Evolutionary conservation across 2,888 invertebrate species (phyloP).

Genomic region (Stenichneumon culpator): DNA sequence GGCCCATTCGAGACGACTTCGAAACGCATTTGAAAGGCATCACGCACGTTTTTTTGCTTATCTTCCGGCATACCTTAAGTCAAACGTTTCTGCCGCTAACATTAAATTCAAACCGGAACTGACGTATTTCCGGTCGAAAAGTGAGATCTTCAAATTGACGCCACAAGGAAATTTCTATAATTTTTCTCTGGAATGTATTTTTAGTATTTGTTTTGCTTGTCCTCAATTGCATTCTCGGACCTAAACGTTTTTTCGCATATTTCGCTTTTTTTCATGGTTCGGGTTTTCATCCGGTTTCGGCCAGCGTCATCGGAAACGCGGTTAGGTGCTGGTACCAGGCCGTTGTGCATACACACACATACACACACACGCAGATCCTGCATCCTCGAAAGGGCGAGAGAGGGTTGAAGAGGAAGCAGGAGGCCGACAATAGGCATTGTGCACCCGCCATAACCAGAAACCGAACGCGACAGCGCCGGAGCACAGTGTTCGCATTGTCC

Average conservation of each 20-base stretch:
- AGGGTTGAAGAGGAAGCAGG: constrained; percentile 73
- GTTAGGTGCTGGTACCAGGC: background rate
- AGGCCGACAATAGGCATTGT: constrained; percentile 84
- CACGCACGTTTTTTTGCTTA: no score
- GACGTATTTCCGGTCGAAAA: no score
- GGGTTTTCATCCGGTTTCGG: background rate
- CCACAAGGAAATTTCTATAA: no score
- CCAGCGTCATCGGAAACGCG: background rate
- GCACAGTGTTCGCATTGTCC: constrained; percentile 81
- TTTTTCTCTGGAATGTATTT: background rate
- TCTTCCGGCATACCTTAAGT: no score
- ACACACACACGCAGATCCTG: background rate
- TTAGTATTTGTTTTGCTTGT: no score
- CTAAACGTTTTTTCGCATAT: background rate
- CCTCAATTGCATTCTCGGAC: background rate
- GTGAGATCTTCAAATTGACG: no score
- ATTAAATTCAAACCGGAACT: no score
- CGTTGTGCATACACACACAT: background rate
- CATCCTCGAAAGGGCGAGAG: constrained; percentile 57
- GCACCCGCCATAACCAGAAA: constrained; percentile 84
- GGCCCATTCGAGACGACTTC: no score
- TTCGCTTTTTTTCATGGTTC: background rate
- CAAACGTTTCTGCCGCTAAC: no score
- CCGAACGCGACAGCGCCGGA: constrained; percentile 81
- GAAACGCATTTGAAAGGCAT: no score